Percentiles rank a stretch among this genome's conserved stretches.
Conservation (phyloP, 2,888 invertebrate genomes). For the Rhamnusium bicolor region DNA sequence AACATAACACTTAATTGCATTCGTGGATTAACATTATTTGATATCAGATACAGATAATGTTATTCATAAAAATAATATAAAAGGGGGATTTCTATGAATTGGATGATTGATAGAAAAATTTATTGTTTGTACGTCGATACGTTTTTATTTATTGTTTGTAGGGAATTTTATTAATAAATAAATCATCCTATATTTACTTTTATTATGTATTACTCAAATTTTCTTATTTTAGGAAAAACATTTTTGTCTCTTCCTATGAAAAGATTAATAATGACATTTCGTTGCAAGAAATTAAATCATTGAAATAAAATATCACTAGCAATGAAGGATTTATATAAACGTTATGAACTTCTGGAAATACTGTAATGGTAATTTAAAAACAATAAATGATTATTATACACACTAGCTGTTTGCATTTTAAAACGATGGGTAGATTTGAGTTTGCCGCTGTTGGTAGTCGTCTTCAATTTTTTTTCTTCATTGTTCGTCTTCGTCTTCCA, state of each 20-base stretch:
- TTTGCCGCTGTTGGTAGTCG: no score
- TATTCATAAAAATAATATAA: background rate
- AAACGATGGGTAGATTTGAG: no score
- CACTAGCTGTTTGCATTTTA: no score
- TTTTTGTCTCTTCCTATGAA: no score
- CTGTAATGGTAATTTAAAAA: no score
- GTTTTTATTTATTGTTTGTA: background rate
- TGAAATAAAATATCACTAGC: no score
- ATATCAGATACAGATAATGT: background rate
- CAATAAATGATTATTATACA: no score
- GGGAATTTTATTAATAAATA: background rate
- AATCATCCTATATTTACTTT: background rate
- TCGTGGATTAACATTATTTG: background rate
- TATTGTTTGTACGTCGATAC: background rate
- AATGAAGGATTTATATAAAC: no score
- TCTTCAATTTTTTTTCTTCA: no score
- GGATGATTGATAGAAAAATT: background rate
- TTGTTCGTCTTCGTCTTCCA: no score
- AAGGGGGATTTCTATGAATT: background rate
- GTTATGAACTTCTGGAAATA: no score
- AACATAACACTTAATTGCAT: background rate
- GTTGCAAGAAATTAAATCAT: background rate
- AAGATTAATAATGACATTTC: no score
- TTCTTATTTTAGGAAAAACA: background rate
- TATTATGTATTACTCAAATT: background rate